These are phyloP conservation scores for Cassiopea xamachana DNA, from an alignment of 30 jellyfish, hydroid and myxozoan genomes.

Conservation along the genomic window DNA sequence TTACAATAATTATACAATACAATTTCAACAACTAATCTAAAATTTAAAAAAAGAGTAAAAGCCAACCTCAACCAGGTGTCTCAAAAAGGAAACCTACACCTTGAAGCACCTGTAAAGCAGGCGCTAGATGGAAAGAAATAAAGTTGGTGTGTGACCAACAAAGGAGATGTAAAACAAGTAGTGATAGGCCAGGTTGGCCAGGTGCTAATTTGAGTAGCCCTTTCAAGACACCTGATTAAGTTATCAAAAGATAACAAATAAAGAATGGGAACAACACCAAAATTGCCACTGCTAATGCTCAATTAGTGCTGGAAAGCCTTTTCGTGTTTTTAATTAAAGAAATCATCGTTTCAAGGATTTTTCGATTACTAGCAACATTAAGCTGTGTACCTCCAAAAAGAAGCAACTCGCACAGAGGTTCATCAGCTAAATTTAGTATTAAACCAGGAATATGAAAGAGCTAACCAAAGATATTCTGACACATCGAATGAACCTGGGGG, in stretches of 20 bases:
- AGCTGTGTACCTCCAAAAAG: neutral
- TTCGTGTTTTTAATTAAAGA: neutral
- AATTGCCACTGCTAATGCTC: slow-evolving; percentile 2
- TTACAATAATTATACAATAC: too few relatives aligned
- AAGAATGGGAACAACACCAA: neutral
- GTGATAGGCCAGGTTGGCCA: neutral
- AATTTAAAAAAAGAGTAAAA: too few relatives aligned
- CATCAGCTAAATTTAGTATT: neutral
- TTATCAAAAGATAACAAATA: neutral
- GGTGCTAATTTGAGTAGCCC: neutral
- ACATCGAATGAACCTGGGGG: slow-evolving; percentile 29
- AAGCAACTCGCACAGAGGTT: slow-evolving; percentile 27
- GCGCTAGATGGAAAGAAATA: neutral
- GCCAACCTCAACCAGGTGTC: too few relatives aligned
- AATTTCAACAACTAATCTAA: too few relatives aligned
- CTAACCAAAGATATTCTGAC: neutral
- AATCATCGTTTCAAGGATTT: slow-evolving; percentile 19
- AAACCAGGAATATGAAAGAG: slow-evolving; percentile 5
- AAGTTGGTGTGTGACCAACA: neutral
- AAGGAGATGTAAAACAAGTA: neutral
- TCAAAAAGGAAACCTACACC: too few relatives aligned
- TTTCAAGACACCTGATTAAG: neutral
- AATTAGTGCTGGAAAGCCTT: neutral
- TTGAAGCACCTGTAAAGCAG: too few relatives aligned
- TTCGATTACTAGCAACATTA: slow-evolving; percentile 13